Base-by-base conservation (phyloP, 2,113 vertebrate species). In the Phrynocephalus versicolor region DNA sequence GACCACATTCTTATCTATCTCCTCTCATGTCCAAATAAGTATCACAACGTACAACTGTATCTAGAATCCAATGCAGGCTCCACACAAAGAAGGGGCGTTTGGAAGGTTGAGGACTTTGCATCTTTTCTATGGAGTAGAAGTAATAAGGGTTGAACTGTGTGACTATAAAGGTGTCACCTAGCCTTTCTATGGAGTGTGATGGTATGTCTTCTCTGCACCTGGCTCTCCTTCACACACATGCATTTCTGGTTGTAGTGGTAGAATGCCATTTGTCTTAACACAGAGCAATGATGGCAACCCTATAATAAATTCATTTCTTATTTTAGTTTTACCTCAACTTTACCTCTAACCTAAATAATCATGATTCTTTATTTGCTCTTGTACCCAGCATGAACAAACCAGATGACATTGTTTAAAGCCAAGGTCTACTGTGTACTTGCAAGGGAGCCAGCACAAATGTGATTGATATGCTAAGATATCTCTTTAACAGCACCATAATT, bases 401-500 rank as follows among this genome's bases (percentile, higher is more conserved):
- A 84, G 86, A 70, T 39, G n/a, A 30, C n/a, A 30, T 64, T 88
- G 76, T 51, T 91, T 76, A 85, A 69, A 88, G 77, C 81, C 30
- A 84, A 70, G 74, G 65, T 87, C 62, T 74, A 6, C 67, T 30
- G 7, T 69, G 70, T 45, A 25, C 87, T 79, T 84, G 82, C 91
- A 88, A 92, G 35, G 27, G 8, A 79, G 55, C 7, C 0, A 23
- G 65, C 70, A 85, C 58, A 85, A 93, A 89, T 84, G 65, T 92
- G 1, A 27, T 80, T 57, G 89, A 94, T 88, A 82, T 30, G 75
- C 23, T 89, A 82, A 86, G 82, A 91, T 92, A 92, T 85, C 12
- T 21, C 60, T 85, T 93, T 93, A 94, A 95, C 91, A 86, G 75
- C 37, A 67, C 77, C 77, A 80, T 89, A 79, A 84, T 84, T 93